A percentile compares a stretch with the other conserved stretches of the same genome.
phyloP scores from a whole-genome alignment of 2,797 vertebrate species.

The Cuculus canorus region DNA sequence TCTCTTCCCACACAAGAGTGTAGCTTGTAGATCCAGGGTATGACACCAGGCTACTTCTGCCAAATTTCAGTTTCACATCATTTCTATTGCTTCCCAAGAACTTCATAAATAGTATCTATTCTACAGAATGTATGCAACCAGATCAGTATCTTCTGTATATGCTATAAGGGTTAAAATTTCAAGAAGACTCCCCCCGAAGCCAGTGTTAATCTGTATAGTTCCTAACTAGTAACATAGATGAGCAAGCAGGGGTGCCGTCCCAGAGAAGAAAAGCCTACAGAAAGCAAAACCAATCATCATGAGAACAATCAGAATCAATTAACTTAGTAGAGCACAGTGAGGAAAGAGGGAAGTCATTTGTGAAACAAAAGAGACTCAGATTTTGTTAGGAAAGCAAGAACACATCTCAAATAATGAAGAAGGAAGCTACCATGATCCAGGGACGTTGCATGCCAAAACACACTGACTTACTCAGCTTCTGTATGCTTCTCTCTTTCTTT shows the following conservation, averaged over 20 bases:
- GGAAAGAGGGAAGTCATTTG: background rate
- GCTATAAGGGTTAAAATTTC: background rate
- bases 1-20: background rate
- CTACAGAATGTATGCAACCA: background rate
- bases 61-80: background rate
- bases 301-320: constrained; percentile 9
- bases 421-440: background rate
- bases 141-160: background rate
- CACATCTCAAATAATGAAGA: background rate
- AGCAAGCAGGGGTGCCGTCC: background rate
- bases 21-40: too few species aligned
- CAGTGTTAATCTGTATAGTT: background rate
- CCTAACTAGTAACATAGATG: background rate
- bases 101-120: background rate
- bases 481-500: background rate
- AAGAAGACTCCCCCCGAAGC: background rate
- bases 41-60: background rate
- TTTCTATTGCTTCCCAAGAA: background rate
- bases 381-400: background rate
- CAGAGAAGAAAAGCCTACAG: background rate
- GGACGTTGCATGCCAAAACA: background rate
- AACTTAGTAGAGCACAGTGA: background rate
- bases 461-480: background rate
- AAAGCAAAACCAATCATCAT: background rate
- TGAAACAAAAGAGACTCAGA: background rate